These are phyloP conservation scores for Drosophila pegasa DNA, from an alignment of 2,888 invertebrate genomes.

Conservation along the genomic window DNA sequence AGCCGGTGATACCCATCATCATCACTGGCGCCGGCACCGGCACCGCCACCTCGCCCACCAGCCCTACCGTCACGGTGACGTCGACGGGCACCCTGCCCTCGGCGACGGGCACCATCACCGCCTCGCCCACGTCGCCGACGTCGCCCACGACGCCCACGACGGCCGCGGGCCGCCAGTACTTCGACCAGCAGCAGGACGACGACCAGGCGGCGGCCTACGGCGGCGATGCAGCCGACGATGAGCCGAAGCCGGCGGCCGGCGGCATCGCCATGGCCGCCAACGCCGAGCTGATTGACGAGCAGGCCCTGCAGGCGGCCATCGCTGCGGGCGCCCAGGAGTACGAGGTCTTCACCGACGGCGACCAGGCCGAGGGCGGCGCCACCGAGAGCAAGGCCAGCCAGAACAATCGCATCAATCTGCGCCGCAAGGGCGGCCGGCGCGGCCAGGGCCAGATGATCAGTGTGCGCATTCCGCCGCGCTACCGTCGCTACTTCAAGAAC, in stretches of 20 bases:
- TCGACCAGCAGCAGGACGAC: conserved; percentile 21
- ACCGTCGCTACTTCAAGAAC: conserved; percentile 80
- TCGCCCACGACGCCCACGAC: background rate
- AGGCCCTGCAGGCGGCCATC: conserved; percentile 63
- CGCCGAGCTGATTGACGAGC: conserved; percentile 67
- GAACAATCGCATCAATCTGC: conserved; percentile 64
- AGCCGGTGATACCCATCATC: conserved; percentile 80
- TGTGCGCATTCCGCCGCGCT: conserved; percentile 79
- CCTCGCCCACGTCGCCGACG: conserved; percentile 22
- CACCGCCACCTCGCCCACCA: conserved; percentile 14
- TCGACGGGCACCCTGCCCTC: conserved; percentile 62
- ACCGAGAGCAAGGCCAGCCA: conserved; percentile 66
- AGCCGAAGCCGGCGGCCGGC: conserved; percentile 27
- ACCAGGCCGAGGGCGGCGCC: conserved; percentile 53
- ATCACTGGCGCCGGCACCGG: conserved; percentile 67
- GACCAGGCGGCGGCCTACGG: conserved; percentile 36
- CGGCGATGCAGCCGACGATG: conserved; percentile 32
- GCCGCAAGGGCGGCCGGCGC: conserved; percentile 68
- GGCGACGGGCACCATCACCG: conserved; percentile 61
- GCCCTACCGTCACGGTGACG: conserved; percentile 49
- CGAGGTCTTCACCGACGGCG: conserved; percentile 67
- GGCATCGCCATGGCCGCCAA: conserved; percentile 48
- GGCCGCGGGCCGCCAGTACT: conserved; percentile 13
- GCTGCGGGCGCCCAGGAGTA: conserved; percentile 75
- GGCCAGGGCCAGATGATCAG: conserved; percentile 73